phyloP scores from a whole-genome alignment of 2,113 vertebrate species.

The Rhinogobius similis region DNA sequence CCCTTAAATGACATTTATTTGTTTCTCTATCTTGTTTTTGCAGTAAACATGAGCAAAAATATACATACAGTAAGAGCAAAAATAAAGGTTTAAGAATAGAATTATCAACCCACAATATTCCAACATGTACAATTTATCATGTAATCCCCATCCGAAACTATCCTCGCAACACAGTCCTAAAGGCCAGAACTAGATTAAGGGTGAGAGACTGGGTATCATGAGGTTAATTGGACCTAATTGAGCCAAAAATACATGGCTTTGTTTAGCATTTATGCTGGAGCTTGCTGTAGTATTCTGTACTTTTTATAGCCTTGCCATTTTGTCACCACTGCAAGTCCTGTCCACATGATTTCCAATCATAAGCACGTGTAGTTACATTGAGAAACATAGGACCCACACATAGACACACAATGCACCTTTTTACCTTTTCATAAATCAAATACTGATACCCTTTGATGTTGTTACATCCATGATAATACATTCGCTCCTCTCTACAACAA shows the following conservation, averaged over 20 bases:
- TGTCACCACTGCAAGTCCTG: background rate
- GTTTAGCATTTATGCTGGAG: conserved; percentile 15
- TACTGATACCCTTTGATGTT: conserved; percentile 37
- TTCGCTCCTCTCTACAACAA: conserved; percentile 69
- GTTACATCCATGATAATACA: conserved; percentile 51
- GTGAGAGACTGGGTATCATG: background rate
- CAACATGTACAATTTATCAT: conserved; percentile 27
- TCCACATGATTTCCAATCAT: background rate
- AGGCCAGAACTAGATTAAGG: conserved; percentile 27
- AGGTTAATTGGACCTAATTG: conserved; percentile 12
- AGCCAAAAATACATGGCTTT: conserved; percentile 12
- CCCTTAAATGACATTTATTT: conserved; percentile 76
- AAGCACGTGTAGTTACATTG: conserved; percentile 30
- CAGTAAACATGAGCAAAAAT: conserved; percentile 78
- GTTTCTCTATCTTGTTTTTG: conserved; percentile 74
- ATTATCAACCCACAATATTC: conserved; percentile 34
- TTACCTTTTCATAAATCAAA: conserved; percentile 29
- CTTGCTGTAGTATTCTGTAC: conserved; percentile 8
- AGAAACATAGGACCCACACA: conserved; percentile 30
- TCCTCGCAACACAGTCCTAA: conserved; percentile 34
- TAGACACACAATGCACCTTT: conserved; percentile 18
- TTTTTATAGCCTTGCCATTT: background rate
- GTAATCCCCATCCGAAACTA: conserved; percentile 29
- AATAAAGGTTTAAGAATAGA: conserved; percentile 62
- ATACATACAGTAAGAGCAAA: conserved; percentile 74